Evolutionary conservation across 2,113 vertebrate genomes (phyloP).

Genomic region (Brachirus orientalis): DNA sequence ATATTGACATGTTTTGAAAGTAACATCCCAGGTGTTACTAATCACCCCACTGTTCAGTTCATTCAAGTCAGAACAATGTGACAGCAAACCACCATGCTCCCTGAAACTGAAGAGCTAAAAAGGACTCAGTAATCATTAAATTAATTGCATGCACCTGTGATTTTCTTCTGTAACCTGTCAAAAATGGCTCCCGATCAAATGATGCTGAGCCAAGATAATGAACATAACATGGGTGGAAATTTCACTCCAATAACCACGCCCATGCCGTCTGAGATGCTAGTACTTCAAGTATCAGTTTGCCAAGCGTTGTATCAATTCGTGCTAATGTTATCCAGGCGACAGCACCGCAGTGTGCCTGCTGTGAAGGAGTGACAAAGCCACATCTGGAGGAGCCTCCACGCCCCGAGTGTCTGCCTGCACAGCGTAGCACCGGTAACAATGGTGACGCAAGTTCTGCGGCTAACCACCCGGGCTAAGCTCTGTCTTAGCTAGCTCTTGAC

Average conservation of each 20-base stretch:
- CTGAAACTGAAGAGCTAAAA: no score
- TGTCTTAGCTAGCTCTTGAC: conserved; percentile 29
- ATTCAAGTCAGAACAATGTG: no score
- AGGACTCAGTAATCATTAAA: no score
- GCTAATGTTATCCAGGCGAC: background rate
- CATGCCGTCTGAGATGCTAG: conserved; percentile 52
- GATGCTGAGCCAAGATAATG: background rate
- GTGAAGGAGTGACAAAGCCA: conserved; percentile 11
- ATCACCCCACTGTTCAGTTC: no score
- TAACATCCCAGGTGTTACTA: no score
- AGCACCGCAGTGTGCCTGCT: background rate
- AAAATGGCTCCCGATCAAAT: background rate
- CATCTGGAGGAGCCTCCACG: conserved; percentile 52
- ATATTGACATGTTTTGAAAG: no score
- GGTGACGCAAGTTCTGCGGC: conserved; percentile 77
- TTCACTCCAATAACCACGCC: conserved; percentile 64
- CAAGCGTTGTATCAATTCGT: background rate
- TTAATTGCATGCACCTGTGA: no score
- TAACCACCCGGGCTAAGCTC: conserved; percentile 65
- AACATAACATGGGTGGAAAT: background rate
- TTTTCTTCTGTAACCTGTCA: no score
- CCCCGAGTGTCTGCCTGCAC: conserved; percentile 23
- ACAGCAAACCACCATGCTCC: no score
- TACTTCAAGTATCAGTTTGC: conserved; percentile 1
- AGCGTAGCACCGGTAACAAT: conserved; percentile 64